Evolutionary conservation across 2,113 vertebrate genomes (phyloP).

Genomic region (Notiomystis cincta): DNA sequence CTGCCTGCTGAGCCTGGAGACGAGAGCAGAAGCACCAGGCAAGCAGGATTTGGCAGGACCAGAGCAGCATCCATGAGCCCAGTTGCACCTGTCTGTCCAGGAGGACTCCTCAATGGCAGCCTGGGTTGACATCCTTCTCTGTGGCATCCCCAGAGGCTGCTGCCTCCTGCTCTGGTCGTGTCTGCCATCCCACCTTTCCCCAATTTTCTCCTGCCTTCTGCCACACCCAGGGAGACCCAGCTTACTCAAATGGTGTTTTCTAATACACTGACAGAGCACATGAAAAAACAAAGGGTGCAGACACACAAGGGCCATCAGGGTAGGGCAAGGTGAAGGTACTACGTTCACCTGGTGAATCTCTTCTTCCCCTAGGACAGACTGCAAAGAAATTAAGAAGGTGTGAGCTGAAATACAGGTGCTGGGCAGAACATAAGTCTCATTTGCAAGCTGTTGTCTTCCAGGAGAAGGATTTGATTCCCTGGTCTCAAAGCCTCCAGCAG

Average conservation of each 20-base stretch:
- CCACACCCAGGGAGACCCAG: accelerated
- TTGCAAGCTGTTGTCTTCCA: background rate
- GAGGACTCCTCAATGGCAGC: background rate
- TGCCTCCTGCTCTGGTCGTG: accelerated
- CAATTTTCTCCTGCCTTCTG: background rate
- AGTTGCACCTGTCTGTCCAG: background rate
- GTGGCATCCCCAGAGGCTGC: background rate
- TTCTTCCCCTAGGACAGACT: background rate
- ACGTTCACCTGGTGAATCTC: background rate
- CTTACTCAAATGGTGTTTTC: background rate
- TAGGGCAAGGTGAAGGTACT: background rate
- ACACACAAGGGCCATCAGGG: background rate
- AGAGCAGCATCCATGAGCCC: background rate
- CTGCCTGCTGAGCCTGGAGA: background rate
- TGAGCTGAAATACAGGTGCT: background rate
- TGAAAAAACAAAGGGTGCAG: background rate
- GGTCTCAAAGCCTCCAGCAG: background rate
- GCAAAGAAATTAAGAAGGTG: background rate
- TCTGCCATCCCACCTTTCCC: background rate
- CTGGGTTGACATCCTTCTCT: too few species aligned
- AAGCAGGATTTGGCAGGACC: background rate
- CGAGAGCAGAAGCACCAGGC: background rate
- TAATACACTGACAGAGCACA: background rate
- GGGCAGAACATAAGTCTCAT: background rate
- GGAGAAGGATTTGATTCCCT: background rate